These are phyloP conservation scores for Dryoscopus gambensis DNA, from an alignment of 2,113 vertebrate genomes.

Conservation along the genomic window DNA sequence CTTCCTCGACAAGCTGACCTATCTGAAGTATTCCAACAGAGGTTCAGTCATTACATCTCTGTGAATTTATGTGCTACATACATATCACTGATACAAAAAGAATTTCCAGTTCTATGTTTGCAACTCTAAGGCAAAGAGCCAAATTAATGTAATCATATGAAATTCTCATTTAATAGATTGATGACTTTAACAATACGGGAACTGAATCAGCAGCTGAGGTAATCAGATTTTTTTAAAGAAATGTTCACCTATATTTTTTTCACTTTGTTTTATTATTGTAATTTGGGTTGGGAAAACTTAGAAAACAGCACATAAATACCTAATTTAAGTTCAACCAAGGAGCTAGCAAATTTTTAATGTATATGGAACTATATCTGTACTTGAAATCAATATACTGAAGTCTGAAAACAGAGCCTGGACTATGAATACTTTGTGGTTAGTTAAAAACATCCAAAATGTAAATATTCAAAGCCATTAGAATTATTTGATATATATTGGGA, in stretches of 20 bases:
- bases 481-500: background rate
- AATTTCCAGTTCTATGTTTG: constrained; percentile 70
- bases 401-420: background rate
- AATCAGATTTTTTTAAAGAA: constrained; percentile 77
- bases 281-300: constrained; percentile 21
- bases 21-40: background rate
- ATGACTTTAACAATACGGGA: constrained; percentile 81
- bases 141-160: constrained; percentile 75
- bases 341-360: background rate
- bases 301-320: background rate
- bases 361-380: background rate
- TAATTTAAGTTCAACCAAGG: background rate
- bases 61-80: background rate
- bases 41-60: background rate
- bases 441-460: background rate
- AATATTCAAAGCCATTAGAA: background rate
- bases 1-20: background rate
- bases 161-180: constrained; percentile 86
- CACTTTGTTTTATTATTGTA: constrained; percentile 48
- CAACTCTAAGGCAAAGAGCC: constrained; percentile 65
- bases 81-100: background rate
- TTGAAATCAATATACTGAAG: background rate
- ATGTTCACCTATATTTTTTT: constrained; percentile 67
- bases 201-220: constrained; percentile 81
- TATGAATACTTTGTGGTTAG: background rate